Evolutionary conservation across 2,113 vertebrate genomes (phyloP).

Genomic region (Phalacrocorax brasilianus): DNA sequence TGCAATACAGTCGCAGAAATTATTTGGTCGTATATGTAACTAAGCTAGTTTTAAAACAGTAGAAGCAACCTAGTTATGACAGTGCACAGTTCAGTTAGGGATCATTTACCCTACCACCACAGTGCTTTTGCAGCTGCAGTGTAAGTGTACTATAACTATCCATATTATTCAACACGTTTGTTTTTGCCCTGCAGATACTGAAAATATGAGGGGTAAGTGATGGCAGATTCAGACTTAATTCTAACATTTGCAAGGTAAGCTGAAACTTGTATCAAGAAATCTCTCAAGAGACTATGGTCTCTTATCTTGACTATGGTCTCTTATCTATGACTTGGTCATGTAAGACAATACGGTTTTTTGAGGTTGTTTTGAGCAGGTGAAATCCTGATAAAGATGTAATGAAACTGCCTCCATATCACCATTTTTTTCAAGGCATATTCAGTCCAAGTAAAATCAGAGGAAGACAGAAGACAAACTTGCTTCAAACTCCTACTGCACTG

Average conservation of each 20-base stretch:
- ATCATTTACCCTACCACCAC: background rate
- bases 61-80: background rate
- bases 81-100: background rate
- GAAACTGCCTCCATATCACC: background rate
- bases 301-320: no score
- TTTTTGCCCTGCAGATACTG: background rate
- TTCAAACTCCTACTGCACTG: background rate
- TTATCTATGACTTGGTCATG: no score
- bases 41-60: background rate
- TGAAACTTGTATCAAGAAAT: background rate
- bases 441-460: background rate
- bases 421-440: background rate
- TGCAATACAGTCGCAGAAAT: background rate
- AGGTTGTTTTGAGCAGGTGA: background rate
- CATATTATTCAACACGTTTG: background rate
- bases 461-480: background rate
- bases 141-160: background rate
- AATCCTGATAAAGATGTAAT: background rate
- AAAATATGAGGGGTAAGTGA: background rate
- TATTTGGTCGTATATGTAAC: background rate
- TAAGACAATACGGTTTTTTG: background rate
- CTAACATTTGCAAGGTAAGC: background rate
- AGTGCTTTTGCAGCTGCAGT: background rate
- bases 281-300: background rate
- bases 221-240: background rate